Base-by-base conservation (phyloP, 2,888 invertebrate species). In the Theretra japonica region DNA sequence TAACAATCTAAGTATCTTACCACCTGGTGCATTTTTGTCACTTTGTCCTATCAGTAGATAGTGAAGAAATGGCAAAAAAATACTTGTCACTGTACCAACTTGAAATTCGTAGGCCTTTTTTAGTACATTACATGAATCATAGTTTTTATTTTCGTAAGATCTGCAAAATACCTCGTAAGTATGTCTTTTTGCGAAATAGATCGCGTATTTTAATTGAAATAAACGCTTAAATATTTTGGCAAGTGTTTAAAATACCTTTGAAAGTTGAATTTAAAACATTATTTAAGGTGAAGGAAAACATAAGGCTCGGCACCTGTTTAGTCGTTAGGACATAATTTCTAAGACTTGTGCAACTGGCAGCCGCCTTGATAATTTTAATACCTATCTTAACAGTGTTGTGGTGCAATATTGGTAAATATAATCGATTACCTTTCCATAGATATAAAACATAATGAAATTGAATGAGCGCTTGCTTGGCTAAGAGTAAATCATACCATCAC, bases 231-330 rank as follows among this genome's bases (percentile, higher is more conserved):
- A 41, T 41, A 41, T 41, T 28, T 41, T 41, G 41, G 41, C 41
- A 41, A n/a, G n/a, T n/a, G 4, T 7, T n/a, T 4, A 65, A 65
- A 65, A 8, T 8, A 5, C 65, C 48, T 65, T 65, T 65, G 48
- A 25, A 65, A 65, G 65, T 65, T 65, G 65, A 65, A 65, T 65
- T 48, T 65, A 19, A 65, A 5, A n/a, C 19, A 53, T 65, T 65
- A 30, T 30, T 41, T 65, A 65, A 65, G 65, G 65, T 48, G 65
- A 65, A 65, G 65, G 65, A 65, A 58, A 65, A 65, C 65, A 65
- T 65, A 48, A 23, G 15, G 62, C 65, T 62, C 4, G 62, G 23
- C 48, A 65, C 65, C 48, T 15, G 65, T 65, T 65, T 65, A 15
- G 48, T 23, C 23, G 41, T 41, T 65, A 65, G 65, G 41, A 41